Conservation (phyloP, 2,888 invertebrate genomes). For the Lasioglossum figueresi region DNA sequence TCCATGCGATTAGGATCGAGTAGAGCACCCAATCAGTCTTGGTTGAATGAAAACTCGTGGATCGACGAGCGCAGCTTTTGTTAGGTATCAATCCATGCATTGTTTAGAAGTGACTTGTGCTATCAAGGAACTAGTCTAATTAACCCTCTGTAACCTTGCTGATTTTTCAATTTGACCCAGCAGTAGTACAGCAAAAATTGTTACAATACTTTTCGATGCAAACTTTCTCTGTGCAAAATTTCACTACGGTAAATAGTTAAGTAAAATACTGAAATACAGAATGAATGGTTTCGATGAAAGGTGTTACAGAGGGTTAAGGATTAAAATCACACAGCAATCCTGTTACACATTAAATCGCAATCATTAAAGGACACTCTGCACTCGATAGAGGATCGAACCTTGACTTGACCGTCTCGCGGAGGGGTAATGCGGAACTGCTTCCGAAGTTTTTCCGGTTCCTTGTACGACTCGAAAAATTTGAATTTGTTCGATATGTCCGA, state of each 20-base stretch:
- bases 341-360: background rate
- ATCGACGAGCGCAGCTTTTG: background rate
- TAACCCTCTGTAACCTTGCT: background rate
- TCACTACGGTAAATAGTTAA: background rate
- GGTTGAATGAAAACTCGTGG: background rate
- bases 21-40: background rate
- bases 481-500: slow-evolving; percentile 94
- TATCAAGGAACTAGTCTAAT: background rate
- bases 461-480: slow-evolving; percentile 96
- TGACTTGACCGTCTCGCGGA: slow-evolving; percentile 91
- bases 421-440: slow-evolving; percentile 95
- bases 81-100: slow-evolving; percentile 10
- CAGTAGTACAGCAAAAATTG: background rate
- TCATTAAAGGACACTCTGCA: slow-evolving; percentile 22
- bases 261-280: background rate
- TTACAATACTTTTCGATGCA: background rate
- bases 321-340: slow-evolving; percentile 5
- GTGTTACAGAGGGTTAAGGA: background rate
- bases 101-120: background rate
- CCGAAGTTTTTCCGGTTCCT: slow-evolving; percentile 88
- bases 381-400: slow-evolving; percentile 84
- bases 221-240: background rate
- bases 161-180: background rate
- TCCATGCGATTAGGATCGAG: slow-evolving; percentile 1
- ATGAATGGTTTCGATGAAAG: background rate